phyloP scores from a whole-genome alignment of 2,797 vertebrate species.

The Paguma larvata region DNA sequence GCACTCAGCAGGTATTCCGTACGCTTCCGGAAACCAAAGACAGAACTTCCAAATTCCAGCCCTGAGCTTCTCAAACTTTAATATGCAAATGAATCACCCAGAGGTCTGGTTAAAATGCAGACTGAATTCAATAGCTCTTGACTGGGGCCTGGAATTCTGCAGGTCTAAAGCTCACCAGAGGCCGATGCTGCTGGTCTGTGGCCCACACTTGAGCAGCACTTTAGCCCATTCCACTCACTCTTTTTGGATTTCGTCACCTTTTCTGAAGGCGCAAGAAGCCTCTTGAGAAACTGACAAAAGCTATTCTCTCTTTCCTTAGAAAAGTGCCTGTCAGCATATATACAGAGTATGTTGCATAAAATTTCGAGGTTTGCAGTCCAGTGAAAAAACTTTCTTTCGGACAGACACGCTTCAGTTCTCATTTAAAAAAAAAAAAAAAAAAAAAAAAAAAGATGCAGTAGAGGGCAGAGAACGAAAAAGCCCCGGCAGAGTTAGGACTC shows the following conservation, averaged over 20 bases:
- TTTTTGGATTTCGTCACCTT: neutral
- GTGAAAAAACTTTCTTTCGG: constrained; percentile 29
- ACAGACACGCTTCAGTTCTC: constrained; percentile 18
- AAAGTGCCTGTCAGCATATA: constrained; percentile 37
- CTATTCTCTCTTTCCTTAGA: constrained; percentile 35
- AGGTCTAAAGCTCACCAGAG: neutral
- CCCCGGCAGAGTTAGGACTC: neutral
- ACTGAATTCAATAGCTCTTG: neutral
- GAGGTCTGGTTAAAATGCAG: neutral
- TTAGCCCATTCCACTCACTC: neutral
- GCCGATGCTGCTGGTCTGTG: neutral
- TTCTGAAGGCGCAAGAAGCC: neutral
- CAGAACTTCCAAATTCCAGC: neutral
- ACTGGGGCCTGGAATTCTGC: neutral
- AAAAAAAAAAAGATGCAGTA: neutral
- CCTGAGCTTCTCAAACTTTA: neutral
- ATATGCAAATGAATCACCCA: neutral
- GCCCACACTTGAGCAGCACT: neutral
- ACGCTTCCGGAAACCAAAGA: neutral
- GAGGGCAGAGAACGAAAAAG: neutral
- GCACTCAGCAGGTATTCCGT: neutral
- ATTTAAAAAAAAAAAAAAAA: neutral
- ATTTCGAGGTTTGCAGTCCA: neutral
- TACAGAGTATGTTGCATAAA: neutral
- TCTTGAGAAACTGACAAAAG: constrained; percentile 23